A percentile compares a stretch with the other conserved stretches of the same genome.
These are phyloP conservation scores for Erithacus rubecula DNA, from an alignment of 2,797 vertebrate genomes.

Conservation along the genomic window DNA sequence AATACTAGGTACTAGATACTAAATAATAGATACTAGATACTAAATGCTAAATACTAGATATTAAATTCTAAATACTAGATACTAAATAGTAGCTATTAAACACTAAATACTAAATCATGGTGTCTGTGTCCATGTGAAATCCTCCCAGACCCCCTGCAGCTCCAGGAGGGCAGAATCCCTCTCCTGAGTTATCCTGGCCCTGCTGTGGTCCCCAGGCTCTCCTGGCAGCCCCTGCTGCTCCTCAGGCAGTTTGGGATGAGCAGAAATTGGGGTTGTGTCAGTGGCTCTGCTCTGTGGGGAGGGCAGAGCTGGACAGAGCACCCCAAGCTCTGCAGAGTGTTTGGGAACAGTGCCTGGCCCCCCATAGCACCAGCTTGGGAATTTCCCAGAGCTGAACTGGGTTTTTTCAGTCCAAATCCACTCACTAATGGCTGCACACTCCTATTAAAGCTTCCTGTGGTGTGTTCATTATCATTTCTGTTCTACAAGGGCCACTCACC, in stretches of 20 bases:
- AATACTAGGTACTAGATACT: background rate
- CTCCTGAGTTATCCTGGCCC: rapidly evolving
- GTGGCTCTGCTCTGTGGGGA: background rate
- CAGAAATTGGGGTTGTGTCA: background rate
- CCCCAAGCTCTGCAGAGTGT: rapidly evolving
- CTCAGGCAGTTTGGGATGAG: background rate
- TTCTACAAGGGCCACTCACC: background rate
- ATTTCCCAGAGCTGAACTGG: background rate
- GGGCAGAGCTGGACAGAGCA: background rate
- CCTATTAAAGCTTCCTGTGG: background rate
- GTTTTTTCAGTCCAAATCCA: rapidly evolving
- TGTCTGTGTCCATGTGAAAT: rapidly evolving
- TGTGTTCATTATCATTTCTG: background rate
- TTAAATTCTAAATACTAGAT: rapidly evolving
- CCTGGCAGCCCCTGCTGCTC: background rate
- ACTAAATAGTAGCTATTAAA: no score
- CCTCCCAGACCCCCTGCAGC: background rate
- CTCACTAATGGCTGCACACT: background rate
- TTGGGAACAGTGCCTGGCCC: rapidly evolving
- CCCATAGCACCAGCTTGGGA: rapidly evolving
- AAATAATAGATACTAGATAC: rapidly evolving
- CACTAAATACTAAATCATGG: no score
- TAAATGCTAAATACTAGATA: no score
- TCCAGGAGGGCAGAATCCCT: background rate
- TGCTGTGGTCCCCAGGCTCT: background rate